Evolutionary conservation across 2,797 vertebrate genomes (phyloP).

Genomic region (Luscinia luscinia): DNA sequence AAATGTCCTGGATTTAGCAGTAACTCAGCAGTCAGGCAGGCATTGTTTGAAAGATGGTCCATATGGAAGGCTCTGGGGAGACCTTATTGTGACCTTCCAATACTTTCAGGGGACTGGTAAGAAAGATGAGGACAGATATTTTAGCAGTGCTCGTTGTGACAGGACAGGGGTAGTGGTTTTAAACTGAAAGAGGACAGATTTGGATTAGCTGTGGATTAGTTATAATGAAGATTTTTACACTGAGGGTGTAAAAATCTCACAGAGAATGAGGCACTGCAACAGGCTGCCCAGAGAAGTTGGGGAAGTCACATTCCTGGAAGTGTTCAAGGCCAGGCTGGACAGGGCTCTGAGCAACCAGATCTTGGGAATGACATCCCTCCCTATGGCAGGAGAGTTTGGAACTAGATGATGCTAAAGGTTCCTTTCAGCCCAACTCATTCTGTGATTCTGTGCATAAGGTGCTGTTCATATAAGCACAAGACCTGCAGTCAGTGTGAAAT

Average conservation of each 20-base stretch:
- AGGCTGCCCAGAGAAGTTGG: background rate
- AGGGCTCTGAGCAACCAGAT: background rate
- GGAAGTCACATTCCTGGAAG: background rate
- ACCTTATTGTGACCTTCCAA: background rate
- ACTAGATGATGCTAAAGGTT: background rate
- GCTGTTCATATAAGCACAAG: background rate
- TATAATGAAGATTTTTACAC: background rate
- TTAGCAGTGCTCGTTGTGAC: background rate
- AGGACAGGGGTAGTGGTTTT: background rate
- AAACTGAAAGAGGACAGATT: background rate
- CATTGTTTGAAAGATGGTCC: background rate
- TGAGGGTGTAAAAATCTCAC: background rate
- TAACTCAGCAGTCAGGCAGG: background rate
- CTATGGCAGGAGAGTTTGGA: background rate
- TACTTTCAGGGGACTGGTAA: background rate
- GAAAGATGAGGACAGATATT: background rate
- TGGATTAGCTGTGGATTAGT: background rate
- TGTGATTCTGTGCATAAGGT: background rate
- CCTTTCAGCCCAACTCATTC: background rate
- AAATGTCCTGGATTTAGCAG: background rate
- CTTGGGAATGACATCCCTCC: background rate
- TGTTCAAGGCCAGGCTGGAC: background rate
- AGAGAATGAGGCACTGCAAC: background rate
- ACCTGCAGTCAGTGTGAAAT: background rate
- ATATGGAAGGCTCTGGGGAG: background rate